Evolutionary conservation across 2,113 vertebrate genomes (phyloP).

Genomic region (Nothoprocta perdicaria): DNA sequence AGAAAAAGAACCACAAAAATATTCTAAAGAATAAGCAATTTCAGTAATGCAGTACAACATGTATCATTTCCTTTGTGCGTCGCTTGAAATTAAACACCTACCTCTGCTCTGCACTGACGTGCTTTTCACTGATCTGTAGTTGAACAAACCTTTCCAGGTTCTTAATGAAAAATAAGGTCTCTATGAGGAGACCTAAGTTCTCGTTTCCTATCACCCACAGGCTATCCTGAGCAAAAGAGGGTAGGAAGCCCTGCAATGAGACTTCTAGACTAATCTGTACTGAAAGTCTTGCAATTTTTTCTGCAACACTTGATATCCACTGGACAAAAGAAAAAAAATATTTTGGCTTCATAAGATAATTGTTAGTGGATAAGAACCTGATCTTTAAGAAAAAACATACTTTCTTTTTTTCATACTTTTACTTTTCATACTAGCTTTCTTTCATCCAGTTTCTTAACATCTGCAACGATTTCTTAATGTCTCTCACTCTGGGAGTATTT

Average conservation of each 20-base stretch:
- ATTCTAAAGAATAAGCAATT: background rate
- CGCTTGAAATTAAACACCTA: background rate
- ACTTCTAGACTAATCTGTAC: background rate
- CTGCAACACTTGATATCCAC: background rate
- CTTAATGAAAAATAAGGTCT: background rate
- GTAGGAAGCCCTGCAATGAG: background rate
- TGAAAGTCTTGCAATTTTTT: background rate
- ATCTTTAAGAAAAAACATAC: background rate
- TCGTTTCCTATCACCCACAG: background rate
- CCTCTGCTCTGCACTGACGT: background rate
- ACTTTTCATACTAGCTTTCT: background rate
- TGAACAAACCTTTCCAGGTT: background rate
- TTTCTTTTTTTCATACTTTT: background rate
- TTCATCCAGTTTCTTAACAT: background rate
- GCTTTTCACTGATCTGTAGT: background rate
- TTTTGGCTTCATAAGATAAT: background rate
- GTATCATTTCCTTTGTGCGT: background rate
- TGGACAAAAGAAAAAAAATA: background rate
- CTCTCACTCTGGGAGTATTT: background rate
- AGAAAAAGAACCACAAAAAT: background rate
- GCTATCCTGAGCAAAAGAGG: background rate
- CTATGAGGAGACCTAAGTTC: background rate
- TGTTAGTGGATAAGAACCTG: fast-evolving
- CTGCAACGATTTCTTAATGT: background rate
- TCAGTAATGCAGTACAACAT: background rate